phyloP scores from a whole-genome alignment of 2,888 invertebrate genomes.

The Shargacucullia verbasci region DNA sequence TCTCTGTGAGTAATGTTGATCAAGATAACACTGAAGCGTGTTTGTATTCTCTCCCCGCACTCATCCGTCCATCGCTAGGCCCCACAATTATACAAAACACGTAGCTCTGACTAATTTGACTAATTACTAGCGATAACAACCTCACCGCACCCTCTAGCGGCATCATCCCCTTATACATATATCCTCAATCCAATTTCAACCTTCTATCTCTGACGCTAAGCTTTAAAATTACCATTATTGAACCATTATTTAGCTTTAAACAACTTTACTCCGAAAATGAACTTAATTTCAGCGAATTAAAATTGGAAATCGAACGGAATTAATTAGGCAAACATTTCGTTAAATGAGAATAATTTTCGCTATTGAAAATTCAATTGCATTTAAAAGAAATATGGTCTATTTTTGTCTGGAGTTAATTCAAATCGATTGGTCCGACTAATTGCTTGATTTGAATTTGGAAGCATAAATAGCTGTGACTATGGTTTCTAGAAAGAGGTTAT shows the following conservation, averaged over 20 bases:
- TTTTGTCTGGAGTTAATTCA: slow-evolving; percentile 37
- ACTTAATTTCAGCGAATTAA: slow-evolving; percentile 19
- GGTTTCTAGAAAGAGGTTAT: slow-evolving; percentile 45
- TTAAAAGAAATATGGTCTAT: slow-evolving; percentile 38
- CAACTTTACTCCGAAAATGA: slow-evolving; percentile 13
- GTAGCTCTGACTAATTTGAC: slow-evolving; percentile 76
- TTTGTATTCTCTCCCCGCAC: slow-evolving; percentile 27
- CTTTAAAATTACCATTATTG: background rate
- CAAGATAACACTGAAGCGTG: slow-evolving; percentile 37
- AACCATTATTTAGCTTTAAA: background rate
- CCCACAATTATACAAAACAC: slow-evolving; percentile 56
- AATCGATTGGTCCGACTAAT: slow-evolving; percentile 63
- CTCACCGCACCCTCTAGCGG: slow-evolving; percentile 62
- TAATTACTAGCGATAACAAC: slow-evolving; percentile 78
- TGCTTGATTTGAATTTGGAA: slow-evolving; percentile 72
- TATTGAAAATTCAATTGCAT: slow-evolving; percentile 23
- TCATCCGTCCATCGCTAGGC: slow-evolving; percentile 19
- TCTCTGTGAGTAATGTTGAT: slow-evolving; percentile 28
- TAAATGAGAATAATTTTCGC: slow-evolving; percentile 15
- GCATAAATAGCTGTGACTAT: slow-evolving; percentile 38
- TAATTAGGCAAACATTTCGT: slow-evolving; percentile 12
- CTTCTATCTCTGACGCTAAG: background rate
- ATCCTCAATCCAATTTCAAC: slow-evolving; percentile 47
- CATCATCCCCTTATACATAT: slow-evolving; percentile 43
- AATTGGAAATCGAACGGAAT: slow-evolving; percentile 33